Conservation (phyloP, 2,113 vertebrate genomes). For the Percina caprodes region DNA sequence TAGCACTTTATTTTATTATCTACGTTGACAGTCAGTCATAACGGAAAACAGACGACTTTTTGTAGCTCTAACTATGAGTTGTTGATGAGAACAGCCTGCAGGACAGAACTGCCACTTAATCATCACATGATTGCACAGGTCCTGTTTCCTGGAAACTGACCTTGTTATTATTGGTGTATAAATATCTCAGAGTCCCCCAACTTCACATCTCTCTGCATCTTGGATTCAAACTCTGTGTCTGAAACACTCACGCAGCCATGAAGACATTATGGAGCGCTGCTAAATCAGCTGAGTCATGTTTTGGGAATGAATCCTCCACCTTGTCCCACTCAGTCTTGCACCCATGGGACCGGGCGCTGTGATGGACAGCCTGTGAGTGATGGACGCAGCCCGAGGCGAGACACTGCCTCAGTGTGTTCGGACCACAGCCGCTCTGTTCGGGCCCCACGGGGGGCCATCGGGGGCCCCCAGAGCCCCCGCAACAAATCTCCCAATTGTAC, state of each 20-base stretch:
- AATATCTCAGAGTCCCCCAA: neutral
- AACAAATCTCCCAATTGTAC: conserved; percentile 77
- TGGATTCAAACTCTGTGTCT: too few relatives aligned
- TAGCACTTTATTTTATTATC: too few relatives aligned
- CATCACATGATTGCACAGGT: too few relatives aligned
- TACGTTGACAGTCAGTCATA: too few relatives aligned
- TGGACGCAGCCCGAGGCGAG: conserved; percentile 61
- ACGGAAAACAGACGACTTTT: too few relatives aligned
- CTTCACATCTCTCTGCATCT: neutral
- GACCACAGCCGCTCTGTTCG: conserved; percentile 52
- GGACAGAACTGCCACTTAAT: too few relatives aligned
- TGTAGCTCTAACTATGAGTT: too few relatives aligned
- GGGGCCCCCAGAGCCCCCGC: conserved; percentile 55
- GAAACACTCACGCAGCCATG: too few relatives aligned
- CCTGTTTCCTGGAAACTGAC: too few relatives aligned
- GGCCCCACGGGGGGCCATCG: conserved; percentile 50
- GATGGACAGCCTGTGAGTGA: conserved; percentile 67
- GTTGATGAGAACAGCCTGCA: too few relatives aligned
- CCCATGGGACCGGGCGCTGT: conserved; percentile 34
- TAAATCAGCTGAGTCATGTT: conserved; percentile 28
- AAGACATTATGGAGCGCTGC: too few relatives aligned
- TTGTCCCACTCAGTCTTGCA: neutral
- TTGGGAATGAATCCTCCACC: conserved; percentile 17
- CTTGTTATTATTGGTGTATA: neutral
- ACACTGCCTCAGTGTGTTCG: conserved; percentile 71